A percentile compares a stretch with the other conserved stretches of the same genome.
Evolutionary conservation across 2,888 invertebrate genomes (phyloP).

Genomic region (Hydriomena furcata): DNA sequence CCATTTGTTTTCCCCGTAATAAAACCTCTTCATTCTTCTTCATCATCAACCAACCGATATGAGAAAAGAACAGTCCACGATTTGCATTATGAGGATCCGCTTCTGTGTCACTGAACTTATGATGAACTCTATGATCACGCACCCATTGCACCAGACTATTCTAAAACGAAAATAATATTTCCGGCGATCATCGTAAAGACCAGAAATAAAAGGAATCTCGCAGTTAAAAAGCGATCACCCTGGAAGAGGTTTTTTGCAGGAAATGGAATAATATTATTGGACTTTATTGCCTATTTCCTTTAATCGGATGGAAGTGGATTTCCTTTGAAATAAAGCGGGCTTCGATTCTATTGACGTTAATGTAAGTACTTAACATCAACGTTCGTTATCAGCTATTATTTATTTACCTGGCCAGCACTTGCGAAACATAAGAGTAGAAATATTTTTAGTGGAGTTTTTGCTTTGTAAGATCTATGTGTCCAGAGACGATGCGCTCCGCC

Average conservation of each 20-base stretch:
- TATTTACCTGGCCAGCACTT: conserved; percentile 86
- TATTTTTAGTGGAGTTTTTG: conserved; percentile 83
- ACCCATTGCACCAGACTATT: conserved; percentile 83
- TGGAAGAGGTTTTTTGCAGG: conserved; percentile 32
- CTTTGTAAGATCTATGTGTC: conserved; percentile 88
- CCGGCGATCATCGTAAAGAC: conserved; percentile 27
- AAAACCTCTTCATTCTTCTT: conserved; percentile 92
- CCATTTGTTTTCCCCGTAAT: conserved; percentile 88
- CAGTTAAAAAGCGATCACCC: conserved; percentile 34
- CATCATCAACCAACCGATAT: conserved; percentile 93
- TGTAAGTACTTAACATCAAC: conserved; percentile 1
- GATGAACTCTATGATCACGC: conserved; percentile 88
- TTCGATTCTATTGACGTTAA: conserved; percentile 7
- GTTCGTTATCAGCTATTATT: conserved; percentile 9
- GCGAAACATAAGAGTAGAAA: conserved; percentile 85
- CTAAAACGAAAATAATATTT: conserved; percentile 44
- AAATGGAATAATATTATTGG: conserved; percentile 35
- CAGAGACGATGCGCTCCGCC: conserved; percentile 88
- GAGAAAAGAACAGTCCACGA: conserved; percentile 94
- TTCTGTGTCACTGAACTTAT: conserved; percentile 93
- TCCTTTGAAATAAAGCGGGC: conserved; percentile 28
- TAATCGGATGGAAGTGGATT: conserved; percentile 35
- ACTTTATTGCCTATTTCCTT: conserved; percentile 38
- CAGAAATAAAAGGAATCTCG: conserved; percentile 33
- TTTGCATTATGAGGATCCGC: conserved; percentile 93